Conservation (phyloP, 1,140 invertebrate genomes). For the Drosophila athabasca region DNA sequence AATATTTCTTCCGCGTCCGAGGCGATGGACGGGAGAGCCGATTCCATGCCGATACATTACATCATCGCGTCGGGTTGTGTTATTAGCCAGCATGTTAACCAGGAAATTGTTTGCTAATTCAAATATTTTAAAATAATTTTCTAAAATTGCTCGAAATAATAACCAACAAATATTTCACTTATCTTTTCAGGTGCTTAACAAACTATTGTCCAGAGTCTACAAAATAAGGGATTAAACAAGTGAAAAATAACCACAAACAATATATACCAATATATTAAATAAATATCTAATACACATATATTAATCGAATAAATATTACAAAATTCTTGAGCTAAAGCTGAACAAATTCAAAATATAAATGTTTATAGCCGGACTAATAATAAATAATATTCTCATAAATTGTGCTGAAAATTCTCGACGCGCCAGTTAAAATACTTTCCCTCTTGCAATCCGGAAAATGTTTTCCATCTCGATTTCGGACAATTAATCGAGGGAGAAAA, state of each 20-base stretch:
- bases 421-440: too few species aligned
- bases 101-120: conserved; percentile 9
- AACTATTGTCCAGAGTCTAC: background rate
- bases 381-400: too few species aligned
- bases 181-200: conserved; percentile 35
- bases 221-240: background rate
- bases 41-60: conserved; percentile 12
- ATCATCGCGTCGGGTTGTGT: conserved; percentile 2
- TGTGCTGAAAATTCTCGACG: too few species aligned
- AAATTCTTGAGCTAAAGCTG: background rate
- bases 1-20: conserved; percentile 9
- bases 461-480: too few species aligned
- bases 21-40: background rate
- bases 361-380: too few species aligned
- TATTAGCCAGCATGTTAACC: background rate
- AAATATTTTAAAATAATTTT: background rate
- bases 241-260: conserved; percentile 12
- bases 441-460: too few species aligned
- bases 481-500: background rate
- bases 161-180: conserved; percentile 8
- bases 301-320: background rate
- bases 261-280: background rate
- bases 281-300: background rate
- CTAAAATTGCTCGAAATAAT: conserved; percentile 1
- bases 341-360: background rate